Evolutionary conservation across 2,113 vertebrate species (phyloP).

Genomic region (Cebidichthys violaceus): DNA sequence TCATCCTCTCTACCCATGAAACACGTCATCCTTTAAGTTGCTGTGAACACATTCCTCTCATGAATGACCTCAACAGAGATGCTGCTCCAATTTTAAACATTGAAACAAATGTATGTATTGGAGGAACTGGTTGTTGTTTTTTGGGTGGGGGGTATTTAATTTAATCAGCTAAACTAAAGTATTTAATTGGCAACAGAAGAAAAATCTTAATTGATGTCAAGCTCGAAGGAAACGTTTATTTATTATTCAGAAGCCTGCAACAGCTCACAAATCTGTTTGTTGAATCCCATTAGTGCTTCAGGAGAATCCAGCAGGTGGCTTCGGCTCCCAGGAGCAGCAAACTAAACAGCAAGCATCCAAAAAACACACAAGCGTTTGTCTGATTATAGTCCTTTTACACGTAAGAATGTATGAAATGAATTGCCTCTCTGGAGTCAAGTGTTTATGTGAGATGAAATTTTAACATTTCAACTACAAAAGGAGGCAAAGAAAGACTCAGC

Average conservation of each 20-base stretch:
- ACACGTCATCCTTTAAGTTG: neutral
- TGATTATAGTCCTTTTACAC: neutral
- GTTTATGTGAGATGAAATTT: neutral
- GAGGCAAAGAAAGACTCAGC: neutral
- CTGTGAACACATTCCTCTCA: too few relatives aligned
- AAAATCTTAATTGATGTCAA: slow-evolving; percentile 24
- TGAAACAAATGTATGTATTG: too few relatives aligned
- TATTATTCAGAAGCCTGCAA: slow-evolving; percentile 33
- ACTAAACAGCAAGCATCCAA: neutral
- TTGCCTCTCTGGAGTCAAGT: slow-evolving; percentile 6
- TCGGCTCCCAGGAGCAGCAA: neutral
- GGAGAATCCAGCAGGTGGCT: slow-evolving; percentile 33
- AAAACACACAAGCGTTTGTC: neutral
- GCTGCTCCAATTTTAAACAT: too few relatives aligned
- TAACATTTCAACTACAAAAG: neutral
- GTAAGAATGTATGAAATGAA: neutral
- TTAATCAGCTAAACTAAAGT: slow-evolving; percentile 31
- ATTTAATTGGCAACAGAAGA: slow-evolving; percentile 20
- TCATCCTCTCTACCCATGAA: neutral
- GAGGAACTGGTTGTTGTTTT: slow-evolving; percentile 4
- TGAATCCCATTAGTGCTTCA: slow-evolving; percentile 28
- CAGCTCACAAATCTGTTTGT: slow-evolving; percentile 18
- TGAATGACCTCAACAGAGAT: too few relatives aligned
- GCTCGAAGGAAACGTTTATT: slow-evolving; percentile 31
- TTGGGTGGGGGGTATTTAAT: neutral